Conservation (phyloP, 1,140 invertebrate genomes). For the Amyelois transitella region DNA sequence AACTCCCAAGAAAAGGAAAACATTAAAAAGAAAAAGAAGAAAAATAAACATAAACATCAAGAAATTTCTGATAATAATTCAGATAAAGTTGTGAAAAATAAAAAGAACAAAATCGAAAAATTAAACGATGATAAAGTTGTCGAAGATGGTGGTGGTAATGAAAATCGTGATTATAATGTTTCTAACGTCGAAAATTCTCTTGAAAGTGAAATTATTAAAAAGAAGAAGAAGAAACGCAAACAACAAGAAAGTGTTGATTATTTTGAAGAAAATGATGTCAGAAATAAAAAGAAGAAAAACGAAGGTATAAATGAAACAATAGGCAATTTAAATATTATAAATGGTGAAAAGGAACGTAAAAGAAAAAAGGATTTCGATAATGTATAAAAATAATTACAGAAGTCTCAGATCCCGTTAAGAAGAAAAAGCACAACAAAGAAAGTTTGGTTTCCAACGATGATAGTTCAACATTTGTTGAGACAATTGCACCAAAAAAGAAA, state of each 20-base stretch:
- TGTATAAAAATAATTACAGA: constrained; percentile 1
- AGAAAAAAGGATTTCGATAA: constrained; percentile 13
- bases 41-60: constrained; percentile 3
- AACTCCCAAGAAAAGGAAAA: not conserved
- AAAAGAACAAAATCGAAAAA: constrained; percentile 17
- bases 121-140: not conserved
- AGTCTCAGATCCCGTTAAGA: constrained; percentile 7
- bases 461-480: not conserved
- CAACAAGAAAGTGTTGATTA: constrained; percentile 3
- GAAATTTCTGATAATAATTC: constrained; percentile 2
- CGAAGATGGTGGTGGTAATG: not conserved
- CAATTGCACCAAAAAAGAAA: constrained; percentile 21
- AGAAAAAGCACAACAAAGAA: constrained; percentile 16
- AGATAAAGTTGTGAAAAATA: constrained; percentile 6
- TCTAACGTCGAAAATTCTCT: no score
- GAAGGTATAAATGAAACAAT: not conserved
- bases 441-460: constrained; percentile 5
- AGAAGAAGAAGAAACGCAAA: constrained; percentile 16
- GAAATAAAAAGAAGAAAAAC: constrained; percentile 14
- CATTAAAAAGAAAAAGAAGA: constrained; percentile 11
- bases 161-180: not conserved
- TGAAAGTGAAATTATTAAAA: constrained; percentile 12
- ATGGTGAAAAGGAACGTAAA: constrained; percentile 3
- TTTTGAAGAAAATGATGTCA: constrained; percentile 1
- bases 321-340: not conserved